Conservation (phyloP, 1,140 invertebrate genomes). For the Caenorhabditis briggsae region DNA sequence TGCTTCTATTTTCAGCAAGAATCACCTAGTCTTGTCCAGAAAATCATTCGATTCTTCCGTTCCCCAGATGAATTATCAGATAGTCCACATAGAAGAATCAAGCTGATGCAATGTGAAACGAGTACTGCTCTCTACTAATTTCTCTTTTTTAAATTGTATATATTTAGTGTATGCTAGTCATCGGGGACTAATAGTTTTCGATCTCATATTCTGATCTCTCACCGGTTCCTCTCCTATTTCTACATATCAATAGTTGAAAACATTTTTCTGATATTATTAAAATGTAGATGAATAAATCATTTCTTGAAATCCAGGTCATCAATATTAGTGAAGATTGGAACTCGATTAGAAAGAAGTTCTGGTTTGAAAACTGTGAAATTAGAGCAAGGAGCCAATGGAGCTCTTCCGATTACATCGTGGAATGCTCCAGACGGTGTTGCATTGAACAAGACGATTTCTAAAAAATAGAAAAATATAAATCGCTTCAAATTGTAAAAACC, state of each 20-base stretch:
- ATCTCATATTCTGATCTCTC: slow-evolving; percentile 2
- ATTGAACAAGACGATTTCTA: slow-evolving; percentile 24
- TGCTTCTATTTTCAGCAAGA: not conserved
- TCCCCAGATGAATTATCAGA: slow-evolving; percentile 29
- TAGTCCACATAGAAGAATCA: slow-evolving; percentile 56
- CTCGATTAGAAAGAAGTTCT: not conserved
- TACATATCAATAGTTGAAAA: slow-evolving; percentile 6
- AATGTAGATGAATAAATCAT: not conserved
- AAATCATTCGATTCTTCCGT: slow-evolving; percentile 10
- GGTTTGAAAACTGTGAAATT: slow-evolving; percentile 20
- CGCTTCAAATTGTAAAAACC: not conserved
- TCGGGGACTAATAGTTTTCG: not conserved
- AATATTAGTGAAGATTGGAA: not conserved
- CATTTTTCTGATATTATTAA: not conserved
- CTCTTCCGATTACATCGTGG: slow-evolving; percentile 13
- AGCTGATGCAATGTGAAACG: slow-evolving; percentile 58
- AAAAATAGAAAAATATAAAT: not conserved
- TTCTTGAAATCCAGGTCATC: slow-evolving; percentile 18
- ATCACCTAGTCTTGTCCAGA: slow-evolving; percentile 1
- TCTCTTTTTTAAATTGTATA: not conserved
- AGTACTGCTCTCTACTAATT: slow-evolving; percentile 52
- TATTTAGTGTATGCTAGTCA: too few relatives aligned
- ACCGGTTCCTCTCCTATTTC: not conserved
- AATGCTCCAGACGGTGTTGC: not conserved
- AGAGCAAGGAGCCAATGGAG: not conserved